A percentile compares a stretch with the other conserved stretches of the same genome.
These are phyloP conservation scores for Tichodroma muraria DNA, from an alignment of 2,113 vertebrate species.

Conservation along the genomic window DNA sequence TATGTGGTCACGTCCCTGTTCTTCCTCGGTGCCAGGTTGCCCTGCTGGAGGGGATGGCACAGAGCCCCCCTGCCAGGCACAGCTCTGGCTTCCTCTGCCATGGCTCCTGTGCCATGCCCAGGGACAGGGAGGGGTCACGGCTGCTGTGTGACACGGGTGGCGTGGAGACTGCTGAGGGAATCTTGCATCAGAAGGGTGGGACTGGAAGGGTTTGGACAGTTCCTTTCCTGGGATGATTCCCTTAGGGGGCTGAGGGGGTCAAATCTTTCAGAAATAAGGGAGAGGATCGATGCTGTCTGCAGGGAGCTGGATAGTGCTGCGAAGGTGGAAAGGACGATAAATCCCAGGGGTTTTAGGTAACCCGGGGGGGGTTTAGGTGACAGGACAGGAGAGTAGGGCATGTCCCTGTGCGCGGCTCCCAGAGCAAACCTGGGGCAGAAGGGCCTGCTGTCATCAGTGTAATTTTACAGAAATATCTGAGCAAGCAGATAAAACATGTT, in stretches of 20 bases:
- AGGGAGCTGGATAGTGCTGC: not conserved
- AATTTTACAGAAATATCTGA: not conserved
- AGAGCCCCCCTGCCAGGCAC: not conserved
- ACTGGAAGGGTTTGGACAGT: accelerated
- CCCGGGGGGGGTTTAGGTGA: not conserved
- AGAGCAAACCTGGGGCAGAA: not conserved
- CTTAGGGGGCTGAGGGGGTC: not conserved
- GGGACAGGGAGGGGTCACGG: not conserved
- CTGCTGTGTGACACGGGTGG: not conserved
- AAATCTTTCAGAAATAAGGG: not conserved
- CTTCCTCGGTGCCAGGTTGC: accelerated
- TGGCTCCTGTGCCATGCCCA: accelerated
- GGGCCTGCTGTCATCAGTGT: not conserved
- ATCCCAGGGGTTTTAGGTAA: not conserved
- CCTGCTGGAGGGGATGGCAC: not conserved
- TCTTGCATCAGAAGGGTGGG: accelerated
- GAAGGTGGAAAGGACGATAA: not conserved
- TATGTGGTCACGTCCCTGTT: not conserved
- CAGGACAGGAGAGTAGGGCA: not conserved
- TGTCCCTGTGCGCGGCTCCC: not conserved
- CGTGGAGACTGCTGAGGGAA: accelerated
- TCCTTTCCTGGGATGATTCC: not conserved
- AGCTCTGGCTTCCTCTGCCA: not conserved
- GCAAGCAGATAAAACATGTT: not conserved
- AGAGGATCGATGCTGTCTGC: not conserved